These are phyloP conservation scores for Drosophila percnosoma DNA, from an alignment of 2,888 invertebrate genomes.

Conservation along the genomic window DNA sequence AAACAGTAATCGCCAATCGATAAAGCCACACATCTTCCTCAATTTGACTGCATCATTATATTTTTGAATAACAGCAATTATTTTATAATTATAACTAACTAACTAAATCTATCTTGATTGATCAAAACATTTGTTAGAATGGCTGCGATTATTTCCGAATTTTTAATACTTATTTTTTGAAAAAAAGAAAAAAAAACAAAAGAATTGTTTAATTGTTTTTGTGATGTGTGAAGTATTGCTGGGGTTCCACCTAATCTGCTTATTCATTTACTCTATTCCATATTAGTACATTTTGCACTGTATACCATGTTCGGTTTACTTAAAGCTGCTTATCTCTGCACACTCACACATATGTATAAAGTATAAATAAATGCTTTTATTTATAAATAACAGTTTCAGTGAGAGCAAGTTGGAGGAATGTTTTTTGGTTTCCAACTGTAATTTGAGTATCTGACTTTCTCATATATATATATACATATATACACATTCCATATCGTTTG, in stretches of 20 bases:
- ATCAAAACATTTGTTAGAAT: neutral
- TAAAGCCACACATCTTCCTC: too few relatives aligned
- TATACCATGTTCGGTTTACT: neutral
- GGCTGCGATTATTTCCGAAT: neutral
- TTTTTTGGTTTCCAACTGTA: neutral
- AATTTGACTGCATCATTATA: neutral
- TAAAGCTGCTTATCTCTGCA: slow-evolving; percentile 16
- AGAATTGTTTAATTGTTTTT: neutral
- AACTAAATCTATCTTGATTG: neutral
- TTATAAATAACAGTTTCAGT: neutral
- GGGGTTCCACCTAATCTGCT: neutral
- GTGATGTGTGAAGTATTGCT: neutral
- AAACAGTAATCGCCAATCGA: too few relatives aligned
- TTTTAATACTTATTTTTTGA: neutral
- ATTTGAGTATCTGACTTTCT: slow-evolving; percentile 1
- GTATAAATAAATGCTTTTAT: neutral
- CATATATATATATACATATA: slow-evolving; percentile 4
- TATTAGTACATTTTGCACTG: neutral
- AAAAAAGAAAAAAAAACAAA: neutral
- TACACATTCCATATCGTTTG: neutral
- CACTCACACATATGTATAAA: neutral
- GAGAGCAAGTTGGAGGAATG: slow-evolving; percentile 3
- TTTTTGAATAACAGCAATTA: neutral
- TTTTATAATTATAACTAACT: neutral
- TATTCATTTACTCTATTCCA: neutral